These are phyloP conservation scores for Drosophila bocki DNA, from an alignment of 1,140 invertebrate genomes.

Conservation along the genomic window DNA sequence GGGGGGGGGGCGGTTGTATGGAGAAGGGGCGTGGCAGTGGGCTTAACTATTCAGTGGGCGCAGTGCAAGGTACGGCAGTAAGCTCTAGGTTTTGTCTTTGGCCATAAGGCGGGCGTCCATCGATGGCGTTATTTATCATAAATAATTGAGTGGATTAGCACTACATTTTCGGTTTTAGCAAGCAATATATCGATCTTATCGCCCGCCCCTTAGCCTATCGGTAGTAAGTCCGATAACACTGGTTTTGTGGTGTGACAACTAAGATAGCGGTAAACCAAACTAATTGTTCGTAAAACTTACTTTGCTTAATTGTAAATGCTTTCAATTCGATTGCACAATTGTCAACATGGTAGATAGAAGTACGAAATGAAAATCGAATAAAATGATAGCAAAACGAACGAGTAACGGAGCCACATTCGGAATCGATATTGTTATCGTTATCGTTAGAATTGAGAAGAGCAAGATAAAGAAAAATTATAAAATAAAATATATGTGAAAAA, in stretches of 20 bases:
- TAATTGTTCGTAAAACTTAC: constrained; percentile 66
- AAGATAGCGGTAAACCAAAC: constrained; percentile 61
- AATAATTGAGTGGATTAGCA: neutral
- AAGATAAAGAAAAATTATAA: constrained; percentile 49
- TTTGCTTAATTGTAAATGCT: constrained; percentile 84
- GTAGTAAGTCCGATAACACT: constrained; percentile 39
- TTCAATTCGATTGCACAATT: constrained; percentile 54
- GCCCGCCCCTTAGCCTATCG: constrained; percentile 25
- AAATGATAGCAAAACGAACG: constrained; percentile 59
- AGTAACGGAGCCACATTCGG: constrained; percentile 15
- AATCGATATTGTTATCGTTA: constrained; percentile 19
- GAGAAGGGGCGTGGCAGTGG: constrained; percentile 16
- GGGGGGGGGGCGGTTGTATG: constrained; percentile 14
- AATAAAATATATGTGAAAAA: neutral
- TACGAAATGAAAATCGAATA: constrained; percentile 53
- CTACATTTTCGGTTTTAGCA: neutral
- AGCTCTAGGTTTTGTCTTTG: constrained; percentile 23
- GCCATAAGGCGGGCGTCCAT: constrained; percentile 14
- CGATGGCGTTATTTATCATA: neutral
- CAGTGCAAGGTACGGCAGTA: constrained; percentile 44
- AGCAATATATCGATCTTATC: neutral
- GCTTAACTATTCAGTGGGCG: constrained; percentile 15
- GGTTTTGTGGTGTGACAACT: constrained; percentile 47
- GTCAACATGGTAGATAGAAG: constrained; percentile 35
- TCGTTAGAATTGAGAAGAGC: constrained; percentile 45